Base-by-base conservation (phyloP, 2,113 vertebrate genomes). In the Corydoras sp. region DNA sequence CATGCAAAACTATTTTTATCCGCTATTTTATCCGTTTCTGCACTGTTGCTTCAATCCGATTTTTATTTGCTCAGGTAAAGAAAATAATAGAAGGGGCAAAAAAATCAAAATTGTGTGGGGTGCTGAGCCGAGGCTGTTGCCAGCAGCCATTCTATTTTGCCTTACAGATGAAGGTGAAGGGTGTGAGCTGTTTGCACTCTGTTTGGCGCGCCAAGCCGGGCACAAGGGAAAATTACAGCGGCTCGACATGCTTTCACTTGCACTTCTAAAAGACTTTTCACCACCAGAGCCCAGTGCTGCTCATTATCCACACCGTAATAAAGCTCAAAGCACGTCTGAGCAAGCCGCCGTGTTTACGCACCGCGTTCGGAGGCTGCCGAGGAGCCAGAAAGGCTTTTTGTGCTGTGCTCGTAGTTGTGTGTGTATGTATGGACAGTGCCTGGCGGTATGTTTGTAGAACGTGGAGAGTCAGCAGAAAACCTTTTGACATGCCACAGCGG, bases 401-500 rank as follows among this genome's bases (percentile, higher is more conserved):
- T 59, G 18, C 51, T 58, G 62, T 77, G 72, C 71, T 35, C 15
- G 18, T 14, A 51, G 32, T 14, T 63, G 58, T 51, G 63, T 54
- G 30, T 72, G 62, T 66, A 49, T 58, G 55, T 72, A 24, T 65
- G 56, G 65, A 73, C 35, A 60, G 66, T 31, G 5, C 58, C 54
- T 66, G 10, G 9, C 5, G 11, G 72, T 63, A 72, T 65, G 73
- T 76, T 80, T 74, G 68, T 62, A 74, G 62, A 79, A 74, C 58
- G 64, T 56, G 54, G 62, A 61, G 71, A 69, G 70, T 81, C 77
- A 80, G 81, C 79, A 82, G 60, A 79, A 75, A 69, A 76, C 70
- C 77, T 65, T 77, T 72, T 74, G 72, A 77, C 75, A 74, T 73
- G 60, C 66, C 71, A 59, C 50, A 65, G 51, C 56, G 48, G 66